A percentile compares a stretch with the other conserved stretches of the same genome.
These are phyloP conservation scores for Periplaneta americana DNA, from an alignment of 1,140 invertebrate species.

Conservation along the genomic window DNA sequence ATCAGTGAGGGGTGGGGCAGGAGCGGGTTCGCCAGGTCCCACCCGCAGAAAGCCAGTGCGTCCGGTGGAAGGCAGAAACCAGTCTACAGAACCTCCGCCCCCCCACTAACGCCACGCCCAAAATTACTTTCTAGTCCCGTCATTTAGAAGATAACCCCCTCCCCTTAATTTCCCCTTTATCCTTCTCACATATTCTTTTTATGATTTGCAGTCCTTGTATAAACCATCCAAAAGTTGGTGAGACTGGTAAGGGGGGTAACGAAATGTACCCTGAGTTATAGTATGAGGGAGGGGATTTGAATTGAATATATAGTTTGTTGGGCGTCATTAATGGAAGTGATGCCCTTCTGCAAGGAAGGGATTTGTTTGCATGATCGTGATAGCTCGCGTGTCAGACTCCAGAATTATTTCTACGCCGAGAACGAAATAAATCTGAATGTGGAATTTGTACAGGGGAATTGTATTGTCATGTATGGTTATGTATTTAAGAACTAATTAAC, in stretches of 20 bases:
- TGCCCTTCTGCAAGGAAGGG: background rate
- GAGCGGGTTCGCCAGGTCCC: slow-evolving; percentile 18
- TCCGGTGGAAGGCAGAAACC: slow-evolving; percentile 24
- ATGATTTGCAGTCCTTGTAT: slow-evolving; percentile 14
- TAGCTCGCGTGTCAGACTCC: background rate
- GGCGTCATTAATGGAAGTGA: background rate
- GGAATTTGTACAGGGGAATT: slow-evolving; percentile 12
- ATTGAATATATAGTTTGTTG: slow-evolving; percentile 6
- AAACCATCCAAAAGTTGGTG: slow-evolving; percentile 14
- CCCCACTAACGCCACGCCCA: slow-evolving; percentile 25
- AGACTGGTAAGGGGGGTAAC: slow-evolving; percentile 10
- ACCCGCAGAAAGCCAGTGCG: slow-evolving; percentile 26
- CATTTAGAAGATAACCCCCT: slow-evolving; percentile 13
- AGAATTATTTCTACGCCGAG: background rate
- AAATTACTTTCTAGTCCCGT: slow-evolving; percentile 16
- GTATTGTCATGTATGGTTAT: slow-evolving; percentile 17
- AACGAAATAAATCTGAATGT: slow-evolving; percentile 6
- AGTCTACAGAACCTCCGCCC: slow-evolving; percentile 27
- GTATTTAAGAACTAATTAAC: slow-evolving; percentile 16
- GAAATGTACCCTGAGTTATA: background rate
- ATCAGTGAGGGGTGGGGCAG: slow-evolving; percentile 3
- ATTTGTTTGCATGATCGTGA: background rate
- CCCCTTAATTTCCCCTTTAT: slow-evolving; percentile 8
- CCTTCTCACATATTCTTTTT: slow-evolving; percentile 9
- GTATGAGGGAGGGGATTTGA: background rate